Percentiles rank a stretch among this genome's conserved stretches.
phyloP scores from a whole-genome alignment of 2,797 vertebrate species.

The Valencia hispanica region DNA sequence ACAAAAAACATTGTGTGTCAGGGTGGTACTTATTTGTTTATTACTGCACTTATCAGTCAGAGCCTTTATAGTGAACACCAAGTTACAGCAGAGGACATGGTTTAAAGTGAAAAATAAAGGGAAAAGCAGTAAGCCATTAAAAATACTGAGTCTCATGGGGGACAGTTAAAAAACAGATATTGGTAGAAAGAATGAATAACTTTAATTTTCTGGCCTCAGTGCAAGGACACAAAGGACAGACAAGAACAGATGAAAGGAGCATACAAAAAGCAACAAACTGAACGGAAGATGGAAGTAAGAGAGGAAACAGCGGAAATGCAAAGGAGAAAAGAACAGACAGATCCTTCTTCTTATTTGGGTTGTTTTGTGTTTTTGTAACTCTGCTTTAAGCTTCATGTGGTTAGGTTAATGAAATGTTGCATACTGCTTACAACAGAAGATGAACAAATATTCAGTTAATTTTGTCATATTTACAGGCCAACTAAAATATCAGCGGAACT shows the following conservation, averaged over 20 bases:
- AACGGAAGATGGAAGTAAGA: conserved; percentile 21
- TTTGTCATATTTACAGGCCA: not conserved
- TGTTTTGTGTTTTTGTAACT: not conserved
- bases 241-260: conserved; percentile 34
- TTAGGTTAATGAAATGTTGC: conserved; percentile 15
- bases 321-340: not conserved
- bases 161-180: conserved; percentile 33
- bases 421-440: conserved; percentile 4
- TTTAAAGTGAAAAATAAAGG: not conserved
- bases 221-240: conserved; percentile 65
- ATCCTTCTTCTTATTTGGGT: not conserved
- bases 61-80: not conserved
- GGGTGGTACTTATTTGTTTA: not conserved
- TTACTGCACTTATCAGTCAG: not conserved
- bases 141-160: conserved; percentile 17
- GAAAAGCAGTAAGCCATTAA: conserved; percentile 25
- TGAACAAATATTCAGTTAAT: not conserved
- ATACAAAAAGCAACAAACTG: conserved; percentile 34
- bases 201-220: conserved; percentile 57
- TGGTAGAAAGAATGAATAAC: conserved; percentile 41
- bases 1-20: not conserved
- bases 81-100: not conserved
- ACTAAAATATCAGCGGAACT: not conserved
- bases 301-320: conserved; percentile 7
- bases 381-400: not conserved